Base-by-base conservation (phyloP, 2,888 invertebrate genomes). In the Yponomeuta malinellus region DNA sequence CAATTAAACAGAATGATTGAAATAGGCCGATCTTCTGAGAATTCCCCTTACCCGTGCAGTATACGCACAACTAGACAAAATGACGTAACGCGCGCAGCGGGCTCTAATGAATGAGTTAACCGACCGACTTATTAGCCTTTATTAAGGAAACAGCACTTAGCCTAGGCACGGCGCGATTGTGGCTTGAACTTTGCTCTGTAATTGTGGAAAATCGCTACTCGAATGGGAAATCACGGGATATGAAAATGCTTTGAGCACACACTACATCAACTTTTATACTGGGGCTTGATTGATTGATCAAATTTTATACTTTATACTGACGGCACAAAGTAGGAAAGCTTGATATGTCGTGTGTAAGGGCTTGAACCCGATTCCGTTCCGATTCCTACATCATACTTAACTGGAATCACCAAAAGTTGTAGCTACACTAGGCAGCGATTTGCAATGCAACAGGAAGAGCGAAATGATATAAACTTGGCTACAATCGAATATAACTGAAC, bases 91-190 rank as follows among this genome's bases (percentile, higher is more conserved):
- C 29, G 0, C 12, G 64, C 64, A 1, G 64, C 67, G 37, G 43
- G 67, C 43, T 37, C 74, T 81, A 81, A 82, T 83, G 82, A 83
- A 82, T 80, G 79, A 80, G 74, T 71, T 67, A 67, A n/a, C n/a
- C 67, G 10, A 72, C 74, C 80, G 82, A 81, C 75, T 83, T 82
- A 82, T 80, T 79, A 79, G 73, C 77, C 71, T 59, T 59, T 81
- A 80, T 80, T 76, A 81, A 81, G 80, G 81, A 82, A 84, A 81
- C 77, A 73, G 74, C 70, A 71, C 52, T 59, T 59, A 59, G 52
- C 15, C 15, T 15, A 15, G 15, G 52, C 52, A 59, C 52, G 4
- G 52, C 15, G 52, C 15, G 52, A 59, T 12, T 59, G 4, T 59
- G 52, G 52, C 52, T 59, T 15, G 52, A 59, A 59, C 52, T 59